These are phyloP conservation scores for Dendrocincla fuliginosa DNA, from an alignment of 2,797 vertebrate genomes.

Conservation along the genomic window DNA sequence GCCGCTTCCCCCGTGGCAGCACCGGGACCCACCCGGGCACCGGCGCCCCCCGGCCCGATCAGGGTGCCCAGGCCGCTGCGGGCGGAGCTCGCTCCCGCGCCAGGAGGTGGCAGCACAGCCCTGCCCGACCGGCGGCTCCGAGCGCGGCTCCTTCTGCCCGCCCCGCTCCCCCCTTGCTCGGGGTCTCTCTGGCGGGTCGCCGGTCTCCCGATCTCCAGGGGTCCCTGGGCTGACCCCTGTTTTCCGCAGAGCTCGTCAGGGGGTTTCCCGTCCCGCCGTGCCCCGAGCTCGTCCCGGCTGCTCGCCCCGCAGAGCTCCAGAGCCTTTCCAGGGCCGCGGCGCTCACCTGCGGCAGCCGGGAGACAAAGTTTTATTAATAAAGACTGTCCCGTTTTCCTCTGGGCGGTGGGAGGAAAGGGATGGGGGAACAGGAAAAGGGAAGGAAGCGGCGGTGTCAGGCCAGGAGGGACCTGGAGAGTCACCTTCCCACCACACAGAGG, in stretches of 20 bases:
- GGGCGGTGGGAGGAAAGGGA: background rate
- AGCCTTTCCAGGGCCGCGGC: background rate
- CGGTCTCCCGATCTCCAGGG: too few relatives aligned
- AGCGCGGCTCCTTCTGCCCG: fast-evolving
- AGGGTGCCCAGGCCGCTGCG: background rate
- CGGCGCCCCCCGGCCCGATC: fast-evolving
- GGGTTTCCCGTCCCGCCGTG: background rate
- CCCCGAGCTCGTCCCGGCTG: too few relatives aligned
- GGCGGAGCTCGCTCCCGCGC: background rate
- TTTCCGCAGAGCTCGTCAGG: background rate
- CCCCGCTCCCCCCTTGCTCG: fast-evolving
- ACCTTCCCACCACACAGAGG: fast-evolving
- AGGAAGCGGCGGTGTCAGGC: background rate
- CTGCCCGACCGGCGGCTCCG: too few relatives aligned
- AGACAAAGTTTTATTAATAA: background rate
- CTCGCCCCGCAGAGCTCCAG: too few relatives aligned
- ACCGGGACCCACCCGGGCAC: fast-evolving
- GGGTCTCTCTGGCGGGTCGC: background rate
- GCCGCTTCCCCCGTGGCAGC: fast-evolving
- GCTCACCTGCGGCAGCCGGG: background rate
- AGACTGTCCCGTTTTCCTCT: background rate
- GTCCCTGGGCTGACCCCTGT: too few relatives aligned
- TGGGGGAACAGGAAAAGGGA: background rate
- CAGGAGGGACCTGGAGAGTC: fast-evolving
- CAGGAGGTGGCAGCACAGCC: slow-evolving; percentile 23